Conservation (phyloP, 2,888 invertebrate genomes). For the Malacosoma neustria region DNA sequence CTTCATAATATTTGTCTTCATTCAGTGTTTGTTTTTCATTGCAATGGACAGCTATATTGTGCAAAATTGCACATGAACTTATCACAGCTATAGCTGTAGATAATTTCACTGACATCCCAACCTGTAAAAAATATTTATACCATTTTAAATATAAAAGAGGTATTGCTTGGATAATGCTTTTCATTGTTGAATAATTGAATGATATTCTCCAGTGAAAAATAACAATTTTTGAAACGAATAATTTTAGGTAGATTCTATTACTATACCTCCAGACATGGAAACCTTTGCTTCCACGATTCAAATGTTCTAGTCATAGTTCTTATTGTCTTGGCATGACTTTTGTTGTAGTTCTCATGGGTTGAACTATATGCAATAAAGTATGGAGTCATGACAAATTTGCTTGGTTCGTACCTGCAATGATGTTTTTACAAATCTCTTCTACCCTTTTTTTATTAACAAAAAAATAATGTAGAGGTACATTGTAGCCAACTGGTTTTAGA, state of each 20-base stretch:
- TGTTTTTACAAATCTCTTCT: no score
- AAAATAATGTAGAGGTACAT: no score
- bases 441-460: no score
- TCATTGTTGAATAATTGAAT: no score
- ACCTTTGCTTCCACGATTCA: constrained; percentile 13
- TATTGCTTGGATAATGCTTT: no score
- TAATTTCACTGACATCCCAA: not conserved
- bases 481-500: no score
- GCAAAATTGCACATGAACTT: not conserved
- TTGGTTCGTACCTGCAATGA: not conserved
- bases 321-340: constrained; percentile 13
- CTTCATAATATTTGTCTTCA: not conserved
- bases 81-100: not conserved
- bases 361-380: not conserved
- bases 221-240: no score
- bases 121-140: no score
- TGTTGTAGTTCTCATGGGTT: constrained; percentile 8
- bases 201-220: no score
- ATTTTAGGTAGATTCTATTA: no score
- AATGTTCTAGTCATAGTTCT: constrained; percentile 13
- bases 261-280: not conserved
- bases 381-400: not conserved
- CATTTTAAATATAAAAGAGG: no score
- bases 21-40: not conserved
- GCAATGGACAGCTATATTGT: not conserved